phyloP scores from a whole-genome alignment of 2,113 vertebrate genomes.

The Rhipidura dahli region DNA sequence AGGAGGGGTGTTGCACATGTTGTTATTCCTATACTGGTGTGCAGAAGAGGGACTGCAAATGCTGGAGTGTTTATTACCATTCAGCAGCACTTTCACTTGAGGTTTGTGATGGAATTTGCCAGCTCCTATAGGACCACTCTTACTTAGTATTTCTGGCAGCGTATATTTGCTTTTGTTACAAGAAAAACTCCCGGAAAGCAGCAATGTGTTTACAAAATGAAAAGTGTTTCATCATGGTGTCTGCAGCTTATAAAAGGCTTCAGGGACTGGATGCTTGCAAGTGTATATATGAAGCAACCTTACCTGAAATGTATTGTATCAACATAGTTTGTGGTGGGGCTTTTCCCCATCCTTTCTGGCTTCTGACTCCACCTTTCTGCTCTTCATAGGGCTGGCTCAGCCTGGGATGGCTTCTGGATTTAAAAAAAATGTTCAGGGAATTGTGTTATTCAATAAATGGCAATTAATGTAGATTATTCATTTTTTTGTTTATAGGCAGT shows the following conservation, averaged over 20 bases:
- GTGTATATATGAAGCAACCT: neutral
- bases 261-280: neutral
- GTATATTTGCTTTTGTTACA: conserved; percentile 42
- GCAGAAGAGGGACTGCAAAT: neutral
- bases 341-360: neutral
- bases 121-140: conserved; percentile 21
- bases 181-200: conserved; percentile 26
- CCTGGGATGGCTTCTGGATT: neutral
- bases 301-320: neutral
- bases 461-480: neutral
- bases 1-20: neutral
- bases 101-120: conserved; percentile 16
- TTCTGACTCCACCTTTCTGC: neutral
- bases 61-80: neutral
- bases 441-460: neutral
- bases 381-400: neutral
- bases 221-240: conserved; percentile 45
- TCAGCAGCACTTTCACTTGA: neutral
- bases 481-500: neutral
- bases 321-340: neutral
- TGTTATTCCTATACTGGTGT: neutral
- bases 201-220: conserved; percentile 35
- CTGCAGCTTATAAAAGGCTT: conserved; percentile 35
- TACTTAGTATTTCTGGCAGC: conserved; percentile 21
- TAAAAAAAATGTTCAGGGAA: neutral